Conservation (phyloP, 2,797 vertebrate genomes). For the Catamblyrhynchus diadema region DNA sequence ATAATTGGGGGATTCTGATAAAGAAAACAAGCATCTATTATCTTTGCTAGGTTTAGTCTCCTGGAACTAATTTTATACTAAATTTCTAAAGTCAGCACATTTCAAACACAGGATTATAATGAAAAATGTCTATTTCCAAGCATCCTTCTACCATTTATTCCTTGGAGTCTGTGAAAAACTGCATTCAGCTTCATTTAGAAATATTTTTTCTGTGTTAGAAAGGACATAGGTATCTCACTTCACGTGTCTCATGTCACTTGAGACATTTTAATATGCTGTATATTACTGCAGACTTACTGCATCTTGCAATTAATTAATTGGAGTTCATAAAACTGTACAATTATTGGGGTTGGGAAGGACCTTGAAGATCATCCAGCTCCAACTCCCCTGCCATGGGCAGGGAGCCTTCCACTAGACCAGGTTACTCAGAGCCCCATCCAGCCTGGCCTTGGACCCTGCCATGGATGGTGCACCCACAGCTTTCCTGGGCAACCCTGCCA, state of each 20-base stretch:
- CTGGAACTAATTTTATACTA: background rate
- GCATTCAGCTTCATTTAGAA: background rate
- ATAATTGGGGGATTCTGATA: background rate
- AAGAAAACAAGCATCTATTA: background rate
- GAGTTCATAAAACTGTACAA: accelerated
- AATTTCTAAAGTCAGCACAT: background rate
- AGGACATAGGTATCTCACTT: background rate
- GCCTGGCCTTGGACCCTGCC: background rate
- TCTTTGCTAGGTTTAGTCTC: background rate
- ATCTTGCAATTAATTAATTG: background rate
- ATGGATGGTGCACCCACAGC: background rate
- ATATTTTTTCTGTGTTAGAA: background rate
- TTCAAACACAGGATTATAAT: background rate
- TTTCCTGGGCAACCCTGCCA: background rate
- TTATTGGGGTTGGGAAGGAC: background rate
- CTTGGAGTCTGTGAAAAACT: background rate
- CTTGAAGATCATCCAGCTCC: background rate
- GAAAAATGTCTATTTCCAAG: background rate
- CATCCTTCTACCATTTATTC: background rate
- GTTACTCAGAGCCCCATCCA: background rate
- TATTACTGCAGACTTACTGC: background rate
- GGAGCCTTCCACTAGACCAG: background rate
- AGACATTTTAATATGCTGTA: background rate
- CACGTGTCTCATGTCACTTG: background rate
- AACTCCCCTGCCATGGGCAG: background rate